Evolutionary conservation across 2,797 vertebrate genomes (phyloP), one percentile per base, ranked within the genome.

Genomic region (Salarias fasciatus): DNA sequence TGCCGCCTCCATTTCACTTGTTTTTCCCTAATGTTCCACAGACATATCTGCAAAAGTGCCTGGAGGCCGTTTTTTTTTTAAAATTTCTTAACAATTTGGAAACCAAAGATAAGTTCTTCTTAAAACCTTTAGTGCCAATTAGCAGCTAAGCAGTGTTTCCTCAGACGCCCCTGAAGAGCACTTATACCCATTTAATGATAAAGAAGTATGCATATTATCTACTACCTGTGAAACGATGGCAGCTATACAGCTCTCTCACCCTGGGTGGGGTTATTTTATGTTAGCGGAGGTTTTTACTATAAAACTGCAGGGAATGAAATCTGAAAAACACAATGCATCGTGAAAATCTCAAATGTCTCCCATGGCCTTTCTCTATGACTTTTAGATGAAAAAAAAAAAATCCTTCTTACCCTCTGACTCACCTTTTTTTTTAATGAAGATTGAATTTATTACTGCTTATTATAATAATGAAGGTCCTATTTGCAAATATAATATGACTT

Each of bases 51-150:
- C 50, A 64, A 54, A 69, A 52, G 28, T 52, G 44, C 61, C 80
- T 66, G 68, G 8, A 66, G 73, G 73, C 50, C 58, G 75, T 53
- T 58, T 86, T 83, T 86, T 56, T 77, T 91, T 86, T 83, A 72
- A 51, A 88, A 87, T 24, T 24, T 24, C 18, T 24, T 24, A 24
- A 90, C 63, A 75, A 75, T 89, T 79, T 76, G 13, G 75, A 77
- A 86, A 80, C 68, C 66, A 84, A 88, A 78, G 75, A 18, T 63
- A 54, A 63, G 44, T 47, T 56, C 47, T 77, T n/a, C n/a, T 72
- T 79, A 36, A 62, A 57, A 65, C 82, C 77, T 35, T 33, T 53
- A 71, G 75, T 69, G 54, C 63, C 1, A 56, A 77, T 87, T 79
- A 86, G 74, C 48, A 71, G 63, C 70, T 75, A 66, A 82, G 72